Evolutionary conservation across 1,140 invertebrate species (phyloP), one percentile per base, ranked within the genome.

Genomic region (Hydropsyche tenuis): DNA sequence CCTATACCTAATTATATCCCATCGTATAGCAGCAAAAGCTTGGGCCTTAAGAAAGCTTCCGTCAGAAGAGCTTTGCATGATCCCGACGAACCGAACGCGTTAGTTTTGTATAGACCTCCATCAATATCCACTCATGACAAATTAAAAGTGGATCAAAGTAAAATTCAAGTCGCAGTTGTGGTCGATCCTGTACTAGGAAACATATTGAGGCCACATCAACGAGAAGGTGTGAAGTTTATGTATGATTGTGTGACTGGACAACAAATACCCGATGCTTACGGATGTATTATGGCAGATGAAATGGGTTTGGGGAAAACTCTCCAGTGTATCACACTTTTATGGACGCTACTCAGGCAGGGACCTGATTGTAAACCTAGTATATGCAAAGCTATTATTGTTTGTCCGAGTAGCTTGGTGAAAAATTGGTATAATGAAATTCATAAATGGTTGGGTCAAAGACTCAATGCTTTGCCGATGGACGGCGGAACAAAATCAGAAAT

Each of bases 181-280:
- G 96, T 99, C 0, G 97, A 99, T 88, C 97, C 97, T 6, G 78
- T 94, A 0, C 85, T 99, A 14, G 91, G 92, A 30, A 94, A 95
- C 80, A 91, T 99, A 63, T 86, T 99, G 4, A 86, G 97, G 68
- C 98, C 98, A 16, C 98, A 99, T 92, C 98, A 99, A 85, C 89
- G 98, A 72, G 98, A 99, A 82, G 98, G 98, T 27, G 98, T 99
- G 0, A 97, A 97, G 81, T 99, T 99, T 83, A 99, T 99, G 96
- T 99, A 98, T 82, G 96, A 99, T 81, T 99, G 98, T 88, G 96
- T 99, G 0, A 98, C 94, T 37, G 98, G 98, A 85, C 88, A 73
- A 64, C 90, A 94, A 80, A 98, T 99, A 75, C 92, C 94, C 74
- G 87, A 90, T 78, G 93, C 92, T 73, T 94, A 90, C 86, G 97